These are phyloP conservation scores for Palythoa caribaeorum DNA, from an alignment of 92 coral and sea anemone genomes.

Conservation along the genomic window DNA sequence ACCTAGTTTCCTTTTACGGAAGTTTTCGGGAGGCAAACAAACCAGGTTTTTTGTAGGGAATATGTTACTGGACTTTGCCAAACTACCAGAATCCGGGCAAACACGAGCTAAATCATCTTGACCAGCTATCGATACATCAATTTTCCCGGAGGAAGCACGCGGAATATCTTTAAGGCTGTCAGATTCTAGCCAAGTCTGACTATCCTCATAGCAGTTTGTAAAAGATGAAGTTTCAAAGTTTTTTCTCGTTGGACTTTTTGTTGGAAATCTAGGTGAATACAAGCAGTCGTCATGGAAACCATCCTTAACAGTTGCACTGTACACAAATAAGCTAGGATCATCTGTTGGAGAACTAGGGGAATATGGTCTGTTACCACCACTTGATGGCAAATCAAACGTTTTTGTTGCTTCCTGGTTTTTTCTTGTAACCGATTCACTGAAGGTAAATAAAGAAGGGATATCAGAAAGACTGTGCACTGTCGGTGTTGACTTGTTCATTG, in stretches of 20 bases:
- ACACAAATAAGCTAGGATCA: not conserved
- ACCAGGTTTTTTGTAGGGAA: not conserved
- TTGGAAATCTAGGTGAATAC: not conserved
- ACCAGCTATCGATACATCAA: not conserved
- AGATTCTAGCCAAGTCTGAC: not conserved
- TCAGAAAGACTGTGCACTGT: not conserved
- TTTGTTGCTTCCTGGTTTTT: not conserved
- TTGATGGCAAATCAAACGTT: too few species aligned
- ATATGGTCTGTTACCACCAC: not conserved
- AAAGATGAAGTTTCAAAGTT: not conserved
- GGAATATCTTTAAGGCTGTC: not conserved
- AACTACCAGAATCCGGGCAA: not conserved
- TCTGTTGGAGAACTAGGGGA: slow-evolving; percentile 29
- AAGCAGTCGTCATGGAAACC: not conserved
- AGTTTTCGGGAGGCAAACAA: not conserved
- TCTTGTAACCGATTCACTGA: too few species aligned
- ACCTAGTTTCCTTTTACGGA: not conserved
- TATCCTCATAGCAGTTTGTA: not conserved
- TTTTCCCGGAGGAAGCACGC: not conserved
- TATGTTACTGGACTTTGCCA: not conserved
- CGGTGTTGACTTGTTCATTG: not conserved
- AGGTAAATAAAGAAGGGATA: not conserved
- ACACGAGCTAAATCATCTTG: not conserved
- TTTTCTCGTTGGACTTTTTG: not conserved
- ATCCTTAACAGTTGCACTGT: not conserved